Evolutionary conservation across 2,888 invertebrate species (phyloP), one percentile per base, ranked within the genome.

Genomic region (Pseudococcus viburni): DNA sequence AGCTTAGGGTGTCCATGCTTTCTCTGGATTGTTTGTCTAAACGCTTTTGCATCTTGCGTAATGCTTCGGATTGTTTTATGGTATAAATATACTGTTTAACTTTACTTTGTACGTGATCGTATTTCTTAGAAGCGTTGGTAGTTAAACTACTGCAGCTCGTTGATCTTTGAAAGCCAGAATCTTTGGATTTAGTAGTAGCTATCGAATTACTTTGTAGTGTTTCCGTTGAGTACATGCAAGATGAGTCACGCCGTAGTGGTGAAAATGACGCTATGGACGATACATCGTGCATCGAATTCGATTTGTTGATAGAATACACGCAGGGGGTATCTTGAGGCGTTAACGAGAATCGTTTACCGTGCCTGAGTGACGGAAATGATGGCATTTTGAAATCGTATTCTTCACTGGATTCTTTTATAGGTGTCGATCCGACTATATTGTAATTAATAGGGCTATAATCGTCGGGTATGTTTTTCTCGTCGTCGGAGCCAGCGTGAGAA

Each of bases 61-160:
- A 86, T 19, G 89, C 88, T 88, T 89, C 89, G 77, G 89, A 86
- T 22, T 90, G 89, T 84, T 90, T 90, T 19, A 90, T 90, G 68
- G 90, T 90, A 80, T 90, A 89, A 19, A 91, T 90, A 84, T 91
- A 91, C 73, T 90, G 90, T 85, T 90, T 90, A 0, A 91, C 90
- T 89, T 91, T 91, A 89, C 90, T 90, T 88, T 90, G 89, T 88
- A 91, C 89, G 89, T 91, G 91, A 59, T 90, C 90, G 89, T 90
- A 91, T 39, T 89, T 90, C 48, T 89, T 90, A 12, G 89, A 89
- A 39, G 89, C 84, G 85, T 89, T 89, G n/a, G 90, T 90, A 11
- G 68, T 89, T 42, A 90, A 87, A 89, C 90, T 91, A 8, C 89
- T 85, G 64, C 90, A 90, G 84, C 90, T 90, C 6, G 89, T 89